Conservation (phyloP, 2,113 vertebrate genomes). For the Clarias macrocephalus region DNA sequence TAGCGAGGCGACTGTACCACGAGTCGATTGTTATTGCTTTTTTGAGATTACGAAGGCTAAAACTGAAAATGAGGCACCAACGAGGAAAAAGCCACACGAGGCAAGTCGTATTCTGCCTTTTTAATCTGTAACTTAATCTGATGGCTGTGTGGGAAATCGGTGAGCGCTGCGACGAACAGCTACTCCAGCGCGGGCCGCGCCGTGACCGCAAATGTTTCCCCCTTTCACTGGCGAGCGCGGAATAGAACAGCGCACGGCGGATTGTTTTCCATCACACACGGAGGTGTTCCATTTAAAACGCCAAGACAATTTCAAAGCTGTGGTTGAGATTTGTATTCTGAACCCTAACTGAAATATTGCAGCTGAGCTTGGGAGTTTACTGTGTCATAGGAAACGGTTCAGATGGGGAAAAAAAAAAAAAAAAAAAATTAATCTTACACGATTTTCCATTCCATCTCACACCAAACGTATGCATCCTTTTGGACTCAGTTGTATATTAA, state of each 20-base stretch:
- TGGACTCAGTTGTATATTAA: background rate
- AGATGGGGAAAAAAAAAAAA: background rate
- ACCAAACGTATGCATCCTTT: background rate
- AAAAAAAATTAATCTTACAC: background rate
- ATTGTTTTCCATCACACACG: conserved; percentile 62
- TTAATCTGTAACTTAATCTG: conserved; percentile 68
- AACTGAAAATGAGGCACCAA: conserved; percentile 43
- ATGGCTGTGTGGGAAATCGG: conserved; percentile 65
- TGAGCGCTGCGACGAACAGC: conserved; percentile 59
- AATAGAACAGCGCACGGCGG: conserved; percentile 41
- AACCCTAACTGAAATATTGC: conserved; percentile 55
- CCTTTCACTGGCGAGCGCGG: conserved; percentile 38
- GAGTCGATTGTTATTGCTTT: conserved; percentile 50
- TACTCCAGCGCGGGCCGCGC: conserved; percentile 19
- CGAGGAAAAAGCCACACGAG: conserved; percentile 60
- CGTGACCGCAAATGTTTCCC: conserved; percentile 50
- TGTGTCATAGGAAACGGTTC: background rate
- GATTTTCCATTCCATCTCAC: background rate
- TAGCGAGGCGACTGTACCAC: conserved; percentile 39
- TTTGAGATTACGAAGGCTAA: conserved; percentile 53
- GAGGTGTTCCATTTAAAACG: conserved; percentile 75
- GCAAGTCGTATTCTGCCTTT: conserved; percentile 61
- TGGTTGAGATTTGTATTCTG: conserved; percentile 56
- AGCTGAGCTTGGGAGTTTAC: conserved; percentile 32
- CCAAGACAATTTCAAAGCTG: conserved; percentile 65